These are phyloP conservation scores for Rhynchonycteris naso DNA, from an alignment of 2,797 vertebrate genomes.

Conservation along the genomic window DNA sequence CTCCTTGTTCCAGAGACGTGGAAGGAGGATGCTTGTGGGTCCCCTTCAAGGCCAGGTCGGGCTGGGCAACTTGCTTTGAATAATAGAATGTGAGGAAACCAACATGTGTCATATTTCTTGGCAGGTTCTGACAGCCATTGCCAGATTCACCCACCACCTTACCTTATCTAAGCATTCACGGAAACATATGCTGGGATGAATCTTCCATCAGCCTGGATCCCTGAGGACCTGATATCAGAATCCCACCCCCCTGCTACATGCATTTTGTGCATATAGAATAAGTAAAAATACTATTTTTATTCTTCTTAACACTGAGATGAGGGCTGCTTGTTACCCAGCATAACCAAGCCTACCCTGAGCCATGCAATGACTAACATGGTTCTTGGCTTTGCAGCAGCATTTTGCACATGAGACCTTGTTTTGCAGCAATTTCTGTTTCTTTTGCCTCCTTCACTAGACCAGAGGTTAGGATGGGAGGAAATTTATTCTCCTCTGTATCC, in stretches of 20 bases:
- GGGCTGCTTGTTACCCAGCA: constrained; percentile 11
- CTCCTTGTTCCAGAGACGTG: neutral
- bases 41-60: neutral
- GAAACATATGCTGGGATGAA: neutral
- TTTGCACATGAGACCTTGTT: neutral
- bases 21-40: neutral
- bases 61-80: neutral
- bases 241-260: neutral
- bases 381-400: neutral
- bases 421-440: neutral
- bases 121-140: neutral
- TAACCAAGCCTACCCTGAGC: neutral
- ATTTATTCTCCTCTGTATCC: constrained; percentile 10
- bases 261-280: neutral
- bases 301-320: neutral
- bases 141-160: neutral
- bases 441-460: neutral
- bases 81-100: neutral
- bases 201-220: neutral
- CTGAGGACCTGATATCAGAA: constrained; percentile 1
- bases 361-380: neutral
- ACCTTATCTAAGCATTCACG: neutral
- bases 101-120: neutral
- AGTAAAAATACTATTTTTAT: neutral
- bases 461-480: neutral